Conservation (phyloP, 1,140 invertebrate species). For the Chlorops oryzae region DNA sequence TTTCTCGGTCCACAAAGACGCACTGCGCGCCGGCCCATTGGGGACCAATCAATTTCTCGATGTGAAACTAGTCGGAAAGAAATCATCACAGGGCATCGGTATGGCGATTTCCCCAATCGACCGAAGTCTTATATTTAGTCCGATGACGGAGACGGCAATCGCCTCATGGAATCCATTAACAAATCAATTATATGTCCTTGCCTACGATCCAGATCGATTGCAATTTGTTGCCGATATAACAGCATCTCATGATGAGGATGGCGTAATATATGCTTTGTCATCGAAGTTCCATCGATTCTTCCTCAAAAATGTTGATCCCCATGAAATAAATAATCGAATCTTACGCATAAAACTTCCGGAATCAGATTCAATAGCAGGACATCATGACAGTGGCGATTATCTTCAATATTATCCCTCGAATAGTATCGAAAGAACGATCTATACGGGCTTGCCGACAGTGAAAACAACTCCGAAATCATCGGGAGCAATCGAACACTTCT, state of each 20-base stretch:
- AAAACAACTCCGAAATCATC: too few relatives aligned
- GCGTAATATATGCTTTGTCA: conserved; percentile 62
- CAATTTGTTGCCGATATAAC: conserved; percentile 70
- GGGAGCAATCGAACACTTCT: conserved; percentile 38
- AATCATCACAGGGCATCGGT: conserved; percentile 73
- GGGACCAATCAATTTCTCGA: conserved; percentile 63
- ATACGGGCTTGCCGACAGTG: neutral
- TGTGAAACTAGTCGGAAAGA: conserved; percentile 67
- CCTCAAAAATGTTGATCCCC: conserved; percentile 53
- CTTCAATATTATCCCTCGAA: neutral
- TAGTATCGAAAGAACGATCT: neutral
- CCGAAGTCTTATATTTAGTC: conserved; percentile 66
- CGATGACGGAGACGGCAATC: conserved; percentile 68
- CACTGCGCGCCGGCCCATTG: conserved; percentile 62
- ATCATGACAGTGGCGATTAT: conserved; percentile 1
- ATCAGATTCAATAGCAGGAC: conserved; percentile 13
- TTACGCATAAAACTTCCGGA: conserved; percentile 50
- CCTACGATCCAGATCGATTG: conserved; percentile 60
- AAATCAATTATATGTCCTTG: conserved; percentile 59
- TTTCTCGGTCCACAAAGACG: conserved; percentile 67
- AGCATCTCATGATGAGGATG: conserved; percentile 58
- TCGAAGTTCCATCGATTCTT: conserved; percentile 75
- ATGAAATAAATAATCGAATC: conserved; percentile 60
- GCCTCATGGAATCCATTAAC: conserved; percentile 68
- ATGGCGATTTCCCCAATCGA: conserved; percentile 62